A percentile compares a stretch with the other conserved stretches of the same genome.
phyloP scores from a whole-genome alignment of 2,113 vertebrate genomes.

The Paratilapia polleni region DNA sequence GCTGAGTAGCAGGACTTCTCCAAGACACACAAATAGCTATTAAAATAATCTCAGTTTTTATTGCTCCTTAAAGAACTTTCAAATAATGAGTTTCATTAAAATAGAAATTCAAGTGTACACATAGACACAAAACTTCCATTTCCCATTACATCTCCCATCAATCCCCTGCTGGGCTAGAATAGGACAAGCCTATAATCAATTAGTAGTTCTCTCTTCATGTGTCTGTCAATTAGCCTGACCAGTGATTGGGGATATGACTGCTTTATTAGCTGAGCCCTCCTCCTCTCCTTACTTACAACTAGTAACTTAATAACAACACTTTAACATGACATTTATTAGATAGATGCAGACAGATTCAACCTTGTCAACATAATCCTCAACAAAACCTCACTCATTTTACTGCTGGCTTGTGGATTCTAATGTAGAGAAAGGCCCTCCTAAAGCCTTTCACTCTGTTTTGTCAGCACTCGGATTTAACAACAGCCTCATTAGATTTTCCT shows the following conservation, averaged over 20 bases:
- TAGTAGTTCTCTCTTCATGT: slow-evolving; percentile 69
- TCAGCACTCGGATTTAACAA: not conserved
- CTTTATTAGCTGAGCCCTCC: slow-evolving; percentile 47
- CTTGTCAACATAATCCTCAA: not conserved
- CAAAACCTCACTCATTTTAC: not conserved
- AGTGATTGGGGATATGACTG: slow-evolving; percentile 60
- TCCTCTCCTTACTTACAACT: slow-evolving; percentile 48
- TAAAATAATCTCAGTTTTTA: not conserved
- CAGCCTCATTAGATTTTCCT: not conserved
- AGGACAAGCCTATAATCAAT: slow-evolving; percentile 84
- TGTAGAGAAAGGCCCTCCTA: not conserved
- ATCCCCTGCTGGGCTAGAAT: slow-evolving; percentile 46
- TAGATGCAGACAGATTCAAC: not conserved
- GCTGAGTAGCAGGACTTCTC: not conserved
- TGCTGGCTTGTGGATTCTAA: not conserved
- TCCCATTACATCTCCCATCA: slow-evolving; percentile 15
- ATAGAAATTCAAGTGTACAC: not conserved
- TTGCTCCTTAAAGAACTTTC: not conserved
- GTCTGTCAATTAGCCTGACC: slow-evolving; percentile 73
- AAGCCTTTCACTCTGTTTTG: not conserved
- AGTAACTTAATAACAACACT: slow-evolving; percentile 56
- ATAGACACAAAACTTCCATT: not conserved
- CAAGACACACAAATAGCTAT: not conserved
- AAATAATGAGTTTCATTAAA: not conserved
- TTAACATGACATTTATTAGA: slow-evolving; percentile 58